Evolutionary conservation across 2,797 vertebrate genomes (phyloP).

Genomic region (Orientallactaga sibirica): DNA sequence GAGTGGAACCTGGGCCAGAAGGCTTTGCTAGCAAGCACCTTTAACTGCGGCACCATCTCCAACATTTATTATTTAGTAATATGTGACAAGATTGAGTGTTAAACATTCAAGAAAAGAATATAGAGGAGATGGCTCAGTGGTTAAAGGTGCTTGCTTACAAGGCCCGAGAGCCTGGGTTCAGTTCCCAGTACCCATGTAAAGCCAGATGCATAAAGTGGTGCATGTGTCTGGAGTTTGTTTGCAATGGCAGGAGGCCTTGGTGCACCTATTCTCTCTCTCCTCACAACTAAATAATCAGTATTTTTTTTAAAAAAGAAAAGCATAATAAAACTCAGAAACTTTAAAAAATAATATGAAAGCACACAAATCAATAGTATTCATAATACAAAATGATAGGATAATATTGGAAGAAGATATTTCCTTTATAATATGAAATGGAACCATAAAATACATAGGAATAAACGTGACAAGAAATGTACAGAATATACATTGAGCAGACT

Average conservation of each 20-base stretch:
- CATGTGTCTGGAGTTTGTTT: too few species aligned
- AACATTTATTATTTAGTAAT: background rate
- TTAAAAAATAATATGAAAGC: slow-evolving; percentile 19
- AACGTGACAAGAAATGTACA: background rate
- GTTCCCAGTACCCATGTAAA: too few species aligned
- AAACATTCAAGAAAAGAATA: background rate
- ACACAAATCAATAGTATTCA: background rate
- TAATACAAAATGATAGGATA: background rate
- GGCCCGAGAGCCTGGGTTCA: background rate
- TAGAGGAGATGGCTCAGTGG: background rate
- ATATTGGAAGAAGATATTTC: slow-evolving; percentile 3
- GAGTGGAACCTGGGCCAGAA: too few species aligned
- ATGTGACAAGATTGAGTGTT: background rate
- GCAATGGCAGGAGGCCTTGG: too few species aligned
- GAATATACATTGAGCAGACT: background rate
- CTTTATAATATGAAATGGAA: slow-evolving; percentile 15
- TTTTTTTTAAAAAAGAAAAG: too few species aligned
- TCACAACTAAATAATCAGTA: too few species aligned
- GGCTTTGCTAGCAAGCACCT: too few species aligned
- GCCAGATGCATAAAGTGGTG: too few species aligned
- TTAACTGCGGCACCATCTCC: too few species aligned
- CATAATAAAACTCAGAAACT: background rate
- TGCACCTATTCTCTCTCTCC: too few species aligned
- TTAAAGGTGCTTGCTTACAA: too few species aligned
- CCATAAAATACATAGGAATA: background rate